phyloP scores from a whole-genome alignment of 2,888 invertebrate genomes.

The Cosmia trapezina region DNA sequence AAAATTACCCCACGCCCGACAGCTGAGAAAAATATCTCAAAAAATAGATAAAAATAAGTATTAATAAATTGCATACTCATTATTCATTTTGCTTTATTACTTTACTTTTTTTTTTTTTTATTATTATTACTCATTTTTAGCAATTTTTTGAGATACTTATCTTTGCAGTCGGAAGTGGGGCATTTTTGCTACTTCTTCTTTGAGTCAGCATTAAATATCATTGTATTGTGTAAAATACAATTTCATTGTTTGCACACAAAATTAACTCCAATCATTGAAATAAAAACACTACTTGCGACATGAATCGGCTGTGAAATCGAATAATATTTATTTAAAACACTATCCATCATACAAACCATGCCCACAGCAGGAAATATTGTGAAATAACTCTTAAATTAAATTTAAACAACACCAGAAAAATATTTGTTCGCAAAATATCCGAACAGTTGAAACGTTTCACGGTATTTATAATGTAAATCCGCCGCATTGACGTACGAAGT shows the following conservation, averaged over 20 bases:
- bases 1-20: too few species aligned
- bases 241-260: background rate
- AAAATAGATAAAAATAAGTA: too few species aligned
- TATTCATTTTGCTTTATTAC: too few species aligned
- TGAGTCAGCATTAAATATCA: too few species aligned
- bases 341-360: slow-evolving; percentile 25
- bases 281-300: slow-evolving; percentile 9
- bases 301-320: slow-evolving; percentile 15
- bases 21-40: too few species aligned
- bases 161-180: too few species aligned
- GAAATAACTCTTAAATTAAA: slow-evolving; percentile 40
- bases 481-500: slow-evolving; percentile 44
- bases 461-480: slow-evolving; percentile 45
- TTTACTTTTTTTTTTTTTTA: too few species aligned
- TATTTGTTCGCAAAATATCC: slow-evolving; percentile 32
- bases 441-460: slow-evolving; percentile 25
- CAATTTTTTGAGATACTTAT: too few species aligned
- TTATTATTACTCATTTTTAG: too few species aligned
- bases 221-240: too few species aligned
- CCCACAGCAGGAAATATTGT: background rate
- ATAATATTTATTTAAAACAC: slow-evolving; percentile 27
- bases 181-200: too few species aligned
- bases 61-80: too few species aligned
- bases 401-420: slow-evolving; percentile 32
- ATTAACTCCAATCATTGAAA: slow-evolving; percentile 10